Evolutionary conservation across 35 echinoderm and acorn worm species (phyloP), one percentile per base, ranked within the genome.

Genomic region (Acanthaster planci): DNA sequence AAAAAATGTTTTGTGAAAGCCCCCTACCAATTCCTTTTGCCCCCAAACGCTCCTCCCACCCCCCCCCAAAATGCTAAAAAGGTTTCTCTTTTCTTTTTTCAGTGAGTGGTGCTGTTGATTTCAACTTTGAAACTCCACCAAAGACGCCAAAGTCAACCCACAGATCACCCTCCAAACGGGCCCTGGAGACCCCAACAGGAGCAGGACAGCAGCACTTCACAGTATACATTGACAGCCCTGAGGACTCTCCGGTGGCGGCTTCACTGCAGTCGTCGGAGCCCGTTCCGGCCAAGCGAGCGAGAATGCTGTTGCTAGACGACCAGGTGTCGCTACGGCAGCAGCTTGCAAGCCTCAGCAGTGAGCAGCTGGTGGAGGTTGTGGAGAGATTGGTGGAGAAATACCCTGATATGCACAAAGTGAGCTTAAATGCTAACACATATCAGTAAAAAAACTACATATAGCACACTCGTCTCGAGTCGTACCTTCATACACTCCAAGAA

Each of bases 111-210:
- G 42, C 42, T 47, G 4, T 47, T 12, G 47, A 47, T 12, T 57
- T 59, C 7, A 83, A 83, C 52, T 57, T 57, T 38, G 81, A 83
- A 14, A 83, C 81, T 2, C 81, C 81, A 23, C 81, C 81, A 56
- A 83, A 83, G 55, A 83, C 81, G 15, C 81, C 81, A 2, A 72
- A 15, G 15, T 72, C 64, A 8, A 31, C 64, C 34, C 64, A 34
- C 22, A 72, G 30, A 26, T 72, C 64, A 8, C 64, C 64, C 64
- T 26, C 64, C 26, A 72, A 72, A 34, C 26, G 64, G 14, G 10
- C 64, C 64, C 26, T 72, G 34, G 64, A 72, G 1, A 72, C 15
- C 26, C 34, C 64, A 12, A 26, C 64, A 10, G 22, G 21, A 8
- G 0, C 64, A 19, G 42, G 42, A 19, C 23, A 72, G 0, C 64